phyloP scores from a whole-genome alignment of 2,888 invertebrate species.

The Thymelicus sylvestris region DNA sequence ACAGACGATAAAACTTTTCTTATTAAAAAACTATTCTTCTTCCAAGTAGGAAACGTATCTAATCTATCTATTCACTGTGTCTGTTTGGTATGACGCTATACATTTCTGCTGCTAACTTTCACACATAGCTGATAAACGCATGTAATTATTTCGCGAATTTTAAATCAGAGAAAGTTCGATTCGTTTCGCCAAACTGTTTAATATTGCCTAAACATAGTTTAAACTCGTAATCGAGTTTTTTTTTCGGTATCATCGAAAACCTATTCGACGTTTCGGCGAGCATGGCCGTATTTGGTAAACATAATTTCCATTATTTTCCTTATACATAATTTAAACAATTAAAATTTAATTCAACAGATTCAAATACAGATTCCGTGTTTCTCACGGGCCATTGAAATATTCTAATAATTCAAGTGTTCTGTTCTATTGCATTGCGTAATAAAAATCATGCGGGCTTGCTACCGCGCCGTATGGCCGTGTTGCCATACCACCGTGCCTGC shows the following conservation, averaged over 20 bases:
- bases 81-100: background rate
- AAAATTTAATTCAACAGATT: background rate
- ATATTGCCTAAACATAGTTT: constrained; percentile 41
- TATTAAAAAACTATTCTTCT: no score
- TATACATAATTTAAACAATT: no score
- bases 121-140: constrained; percentile 19
- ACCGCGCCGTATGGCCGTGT: constrained; percentile 18
- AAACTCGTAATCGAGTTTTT: background rate
- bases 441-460: constrained; percentile 49
- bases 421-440: constrained; percentile 53
- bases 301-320: no score
- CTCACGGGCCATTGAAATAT: constrained; percentile 37
- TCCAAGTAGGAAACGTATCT: no score
- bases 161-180: constrained; percentile 57
- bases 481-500: constrained; percentile 37
- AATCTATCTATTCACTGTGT: no score
- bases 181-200: constrained; percentile 55
- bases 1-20: no score
- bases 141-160: constrained; percentile 18
- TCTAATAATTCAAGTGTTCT: constrained; percentile 36
- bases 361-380: constrained; percentile 24
- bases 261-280: no score
- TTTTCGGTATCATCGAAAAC: no score
- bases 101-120: constrained; percentile 4
- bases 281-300: no score